Evolutionary conservation across 2,797 vertebrate genomes (phyloP).

Genomic region (Catostomus latipinnis): DNA sequence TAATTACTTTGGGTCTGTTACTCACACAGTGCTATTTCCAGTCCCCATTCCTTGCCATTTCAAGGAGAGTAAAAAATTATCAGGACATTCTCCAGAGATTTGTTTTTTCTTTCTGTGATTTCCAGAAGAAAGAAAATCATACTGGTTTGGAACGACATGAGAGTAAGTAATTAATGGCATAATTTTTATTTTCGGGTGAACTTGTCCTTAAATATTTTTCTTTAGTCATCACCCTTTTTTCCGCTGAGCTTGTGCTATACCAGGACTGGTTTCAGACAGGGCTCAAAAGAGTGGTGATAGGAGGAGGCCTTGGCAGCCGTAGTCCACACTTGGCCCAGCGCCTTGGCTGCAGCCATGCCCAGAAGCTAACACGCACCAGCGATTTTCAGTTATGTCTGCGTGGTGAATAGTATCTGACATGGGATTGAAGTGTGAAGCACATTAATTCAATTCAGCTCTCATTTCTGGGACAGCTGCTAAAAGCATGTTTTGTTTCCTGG

Average conservation of each 20-base stretch:
- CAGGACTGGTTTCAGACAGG: background rate
- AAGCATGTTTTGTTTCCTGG: background rate
- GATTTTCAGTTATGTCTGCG: slow-evolving; percentile 41
- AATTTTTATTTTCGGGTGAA: too few species aligned
- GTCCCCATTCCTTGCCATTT: too few species aligned
- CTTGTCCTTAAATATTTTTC: too few species aligned
- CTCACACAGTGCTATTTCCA: too few species aligned
- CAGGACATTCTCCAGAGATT: too few species aligned
- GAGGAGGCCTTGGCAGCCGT: slow-evolving; percentile 25
- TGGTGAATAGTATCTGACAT: slow-evolving; percentile 27
- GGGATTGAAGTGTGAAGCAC: slow-evolving; percentile 35
- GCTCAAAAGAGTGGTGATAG: background rate
- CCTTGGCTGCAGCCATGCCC: background rate
- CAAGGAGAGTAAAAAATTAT: too few species aligned
- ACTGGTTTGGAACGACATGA: too few species aligned
- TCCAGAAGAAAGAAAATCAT: too few species aligned
- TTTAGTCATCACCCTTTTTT: background rate
- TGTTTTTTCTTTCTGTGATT: too few species aligned
- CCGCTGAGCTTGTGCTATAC: slow-evolving; percentile 3
- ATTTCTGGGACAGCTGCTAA: slow-evolving; percentile 32
- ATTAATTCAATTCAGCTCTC: slow-evolving; percentile 32
- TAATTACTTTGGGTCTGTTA: too few species aligned
- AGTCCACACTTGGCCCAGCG: background rate
- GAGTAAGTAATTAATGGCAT: too few species aligned
- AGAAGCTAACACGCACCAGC: slow-evolving; percentile 35